Evolutionary conservation across 2,113 vertebrate species (phyloP), one percentile per base, ranked within the genome.

Genomic region (Pseudorectes ferrugineus): DNA sequence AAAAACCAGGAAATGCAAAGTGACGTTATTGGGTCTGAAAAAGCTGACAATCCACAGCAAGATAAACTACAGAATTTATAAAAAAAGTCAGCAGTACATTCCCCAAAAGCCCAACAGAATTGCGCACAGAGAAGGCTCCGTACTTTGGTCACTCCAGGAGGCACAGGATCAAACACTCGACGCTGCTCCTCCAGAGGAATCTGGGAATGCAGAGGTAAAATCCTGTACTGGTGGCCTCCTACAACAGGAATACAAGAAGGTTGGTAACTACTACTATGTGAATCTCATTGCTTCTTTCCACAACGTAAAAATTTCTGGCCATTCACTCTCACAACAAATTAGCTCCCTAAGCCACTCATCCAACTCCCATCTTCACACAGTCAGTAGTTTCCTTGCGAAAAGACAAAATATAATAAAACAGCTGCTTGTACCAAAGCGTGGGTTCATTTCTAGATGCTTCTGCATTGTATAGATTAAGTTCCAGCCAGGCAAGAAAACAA

Each of bases 401-500:
- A 88, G 24, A 54, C 31, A 4, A 59, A 84, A 28, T 5, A 26
- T 3, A 78, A 85, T 6, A 76, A 51, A 90, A 72, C 11, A 89
- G 61, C 10, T 79, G 66, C 28, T 77, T 83, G 45, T 98, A 99
- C 99, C 98, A n/a, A 99, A 99, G 97, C 98, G 98, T 2, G 99
- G 97, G 96, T 97, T 99, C 98, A 97, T 98, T 98, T 99, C 99
- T 90, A 99, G 98, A 96, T 99, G 98, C 81, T 99, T 99, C 97
- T 99, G 99, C 98, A 99, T 98, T 54, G 99, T 99, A 61, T 98
- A 99, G 94, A 99, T 99, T 95, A 99, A 98, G 92, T 99, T 99
- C 99, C 99, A 99, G 85, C 99, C 99, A 36, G 99, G 99, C 76
- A 99, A 97, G 96, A 99, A 99, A 68, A 99, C 73, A 36, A 99